Evolutionary conservation across 2,113 vertebrate species (phyloP).

Genomic region (Tapirus terrestris): DNA sequence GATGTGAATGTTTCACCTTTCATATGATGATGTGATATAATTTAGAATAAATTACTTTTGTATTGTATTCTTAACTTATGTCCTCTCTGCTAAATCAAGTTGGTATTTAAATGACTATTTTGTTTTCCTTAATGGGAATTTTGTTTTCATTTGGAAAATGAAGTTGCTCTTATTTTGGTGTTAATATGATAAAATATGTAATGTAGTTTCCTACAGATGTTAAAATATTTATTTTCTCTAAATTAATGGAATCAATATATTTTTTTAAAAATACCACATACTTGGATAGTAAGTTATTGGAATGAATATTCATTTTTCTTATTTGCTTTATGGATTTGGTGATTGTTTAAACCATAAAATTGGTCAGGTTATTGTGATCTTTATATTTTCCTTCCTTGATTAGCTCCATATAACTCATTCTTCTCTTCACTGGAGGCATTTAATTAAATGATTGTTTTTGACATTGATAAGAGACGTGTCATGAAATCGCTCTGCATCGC

Average conservation of each 20-base stretch:
- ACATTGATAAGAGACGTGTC: background rate
- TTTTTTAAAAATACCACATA: background rate
- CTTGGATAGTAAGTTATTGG: background rate
- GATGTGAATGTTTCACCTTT: background rate
- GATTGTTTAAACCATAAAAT: conserved; percentile 14
- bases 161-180: background rate
- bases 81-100: background rate
- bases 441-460: conserved; percentile 17
- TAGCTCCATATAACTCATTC: background rate
- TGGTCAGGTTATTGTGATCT: background rate
- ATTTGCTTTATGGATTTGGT: background rate
- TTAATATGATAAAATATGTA: background rate
- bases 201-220: background rate
- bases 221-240: background rate
- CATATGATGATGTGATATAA: background rate
- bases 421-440: background rate
- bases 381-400: background rate
- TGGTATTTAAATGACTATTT: background rate
- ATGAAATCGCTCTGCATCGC: conserved; percentile 42
- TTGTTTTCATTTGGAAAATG: conserved; percentile 43
- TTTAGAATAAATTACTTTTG: conserved; percentile 13
- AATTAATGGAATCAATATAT: background rate
- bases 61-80: background rate
- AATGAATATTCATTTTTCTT: background rate
- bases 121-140: conserved; percentile 19